Conservation (phyloP, 2,888 invertebrate species). For the Ethmia dodecea region DNA sequence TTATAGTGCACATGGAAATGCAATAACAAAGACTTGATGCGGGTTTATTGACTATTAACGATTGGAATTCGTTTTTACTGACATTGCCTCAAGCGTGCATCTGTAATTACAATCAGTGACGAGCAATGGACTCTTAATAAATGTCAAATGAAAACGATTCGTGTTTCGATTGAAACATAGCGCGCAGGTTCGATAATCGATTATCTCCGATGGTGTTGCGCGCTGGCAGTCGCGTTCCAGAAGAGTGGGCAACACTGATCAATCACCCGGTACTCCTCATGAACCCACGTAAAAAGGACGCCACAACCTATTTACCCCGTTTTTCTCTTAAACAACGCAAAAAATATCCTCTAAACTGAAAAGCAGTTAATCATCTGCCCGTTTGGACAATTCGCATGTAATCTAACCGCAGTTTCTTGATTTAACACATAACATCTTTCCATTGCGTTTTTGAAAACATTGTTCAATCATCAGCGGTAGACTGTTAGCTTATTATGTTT, state of each 20-base stretch:
- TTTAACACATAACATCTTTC: not conserved
- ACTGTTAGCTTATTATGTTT: too few species aligned
- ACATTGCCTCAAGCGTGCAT: too few species aligned
- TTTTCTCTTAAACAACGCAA: constrained; percentile 55
- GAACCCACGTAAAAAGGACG: constrained; percentile 46
- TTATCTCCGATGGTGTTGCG: constrained; percentile 1
- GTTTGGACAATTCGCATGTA: constrained; percentile 25
- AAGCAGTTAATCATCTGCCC: constrained; percentile 54
- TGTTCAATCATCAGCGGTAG: not conserved
- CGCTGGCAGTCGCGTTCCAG: constrained; percentile 6
- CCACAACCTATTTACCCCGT: constrained; percentile 52
- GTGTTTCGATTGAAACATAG: too few species aligned
- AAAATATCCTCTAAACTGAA: constrained; percentile 43
- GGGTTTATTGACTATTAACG: too few species aligned
- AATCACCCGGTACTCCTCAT: constrained; percentile 62
- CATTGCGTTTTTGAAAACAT: not conserved
- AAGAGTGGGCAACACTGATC: constrained; percentile 41
- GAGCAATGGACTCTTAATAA: too few species aligned
- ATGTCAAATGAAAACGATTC: too few species aligned
- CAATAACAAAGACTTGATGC: too few species aligned
- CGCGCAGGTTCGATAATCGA: too few species aligned
- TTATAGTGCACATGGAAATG: too few species aligned
- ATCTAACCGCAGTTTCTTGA: constrained; percentile 8
- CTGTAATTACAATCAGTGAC: too few species aligned
- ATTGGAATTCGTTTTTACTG: too few species aligned